phyloP scores from a whole-genome alignment of 2,113 vertebrate genomes.

The Tyrannus savana region DNA sequence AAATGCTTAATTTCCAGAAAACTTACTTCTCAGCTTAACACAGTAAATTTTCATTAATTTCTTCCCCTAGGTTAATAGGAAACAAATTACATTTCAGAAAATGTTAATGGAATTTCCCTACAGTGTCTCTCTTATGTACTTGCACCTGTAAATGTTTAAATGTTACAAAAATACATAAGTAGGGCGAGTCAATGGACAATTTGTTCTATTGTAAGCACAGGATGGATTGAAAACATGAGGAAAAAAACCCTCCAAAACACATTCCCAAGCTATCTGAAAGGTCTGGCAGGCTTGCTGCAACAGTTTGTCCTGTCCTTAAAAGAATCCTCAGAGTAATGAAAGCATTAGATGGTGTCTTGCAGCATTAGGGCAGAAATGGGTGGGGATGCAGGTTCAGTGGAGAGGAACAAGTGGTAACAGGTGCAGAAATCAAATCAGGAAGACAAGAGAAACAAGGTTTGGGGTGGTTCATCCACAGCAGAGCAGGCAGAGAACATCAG shows the following conservation, averaged over 20 bases:
- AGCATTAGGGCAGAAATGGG: neutral
- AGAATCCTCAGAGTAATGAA: neutral
- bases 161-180: neutral
- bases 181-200: neutral
- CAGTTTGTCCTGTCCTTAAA: neutral
- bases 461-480: neutral
- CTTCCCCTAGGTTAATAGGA: slow-evolving; percentile 49
- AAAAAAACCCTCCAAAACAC: neutral
- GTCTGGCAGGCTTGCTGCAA: neutral
- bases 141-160: neutral
- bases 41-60: slow-evolving; percentile 56
- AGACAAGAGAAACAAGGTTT: neutral
- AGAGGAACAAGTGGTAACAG: neutral
- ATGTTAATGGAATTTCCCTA: slow-evolving; percentile 25
- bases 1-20: slow-evolving; percentile 29
- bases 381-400: neutral
- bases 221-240: neutral
- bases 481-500: neutral
- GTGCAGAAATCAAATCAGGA: neutral
- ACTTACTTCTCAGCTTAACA: slow-evolving; percentile 23
- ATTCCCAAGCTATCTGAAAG: neutral
- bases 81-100: slow-evolving; percentile 46
- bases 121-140: neutral
- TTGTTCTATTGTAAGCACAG: neutral
- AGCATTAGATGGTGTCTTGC: neutral